phyloP scores from a whole-genome alignment of 2,888 invertebrate species.

The Crocallis elinguaria region DNA sequence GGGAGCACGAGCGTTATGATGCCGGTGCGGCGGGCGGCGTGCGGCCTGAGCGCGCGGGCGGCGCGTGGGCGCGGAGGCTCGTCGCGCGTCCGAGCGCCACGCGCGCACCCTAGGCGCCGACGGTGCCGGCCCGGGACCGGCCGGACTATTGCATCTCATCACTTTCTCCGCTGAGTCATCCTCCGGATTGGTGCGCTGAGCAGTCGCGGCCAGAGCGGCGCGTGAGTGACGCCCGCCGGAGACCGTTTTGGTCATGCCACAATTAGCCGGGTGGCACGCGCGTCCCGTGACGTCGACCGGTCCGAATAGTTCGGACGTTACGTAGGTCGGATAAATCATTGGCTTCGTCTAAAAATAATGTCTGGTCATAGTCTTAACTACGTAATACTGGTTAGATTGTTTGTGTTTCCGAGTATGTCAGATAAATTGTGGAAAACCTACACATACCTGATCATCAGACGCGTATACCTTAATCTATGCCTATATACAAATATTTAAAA shows the following conservation, averaged over 20 bases:
- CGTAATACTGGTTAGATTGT: slow-evolving; percentile 55
- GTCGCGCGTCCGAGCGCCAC: slow-evolving; percentile 59
- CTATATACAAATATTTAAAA: no score
- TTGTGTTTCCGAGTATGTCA: slow-evolving; percentile 45
- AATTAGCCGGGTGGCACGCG: slow-evolving; percentile 75
- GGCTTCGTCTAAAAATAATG: slow-evolving; percentile 68
- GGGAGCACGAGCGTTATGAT: slow-evolving; percentile 75
- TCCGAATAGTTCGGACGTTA: slow-evolving; percentile 69
- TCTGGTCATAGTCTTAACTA: slow-evolving; percentile 62
- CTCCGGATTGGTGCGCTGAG: slow-evolving; percentile 66
- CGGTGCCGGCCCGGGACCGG: slow-evolving; percentile 39
- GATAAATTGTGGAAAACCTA: background rate
- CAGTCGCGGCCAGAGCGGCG: slow-evolving; percentile 41
- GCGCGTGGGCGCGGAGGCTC: slow-evolving; percentile 79
- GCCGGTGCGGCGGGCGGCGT: slow-evolving; percentile 54
- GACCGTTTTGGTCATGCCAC: slow-evolving; percentile 80
- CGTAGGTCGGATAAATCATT: slow-evolving; percentile 74
- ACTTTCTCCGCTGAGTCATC: slow-evolving; percentile 70
- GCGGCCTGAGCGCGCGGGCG: slow-evolving; percentile 56
- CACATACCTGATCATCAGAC: no score
- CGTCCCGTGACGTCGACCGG: slow-evolving; percentile 75
- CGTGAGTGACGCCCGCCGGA: slow-evolving; percentile 58
- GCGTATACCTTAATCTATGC: no score
- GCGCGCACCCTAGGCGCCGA: slow-evolving; percentile 35
- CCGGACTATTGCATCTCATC: slow-evolving; percentile 45